Base-by-base conservation (phyloP, 2,888 invertebrate species). In the Poecilobothrus nobilitatus region DNA sequence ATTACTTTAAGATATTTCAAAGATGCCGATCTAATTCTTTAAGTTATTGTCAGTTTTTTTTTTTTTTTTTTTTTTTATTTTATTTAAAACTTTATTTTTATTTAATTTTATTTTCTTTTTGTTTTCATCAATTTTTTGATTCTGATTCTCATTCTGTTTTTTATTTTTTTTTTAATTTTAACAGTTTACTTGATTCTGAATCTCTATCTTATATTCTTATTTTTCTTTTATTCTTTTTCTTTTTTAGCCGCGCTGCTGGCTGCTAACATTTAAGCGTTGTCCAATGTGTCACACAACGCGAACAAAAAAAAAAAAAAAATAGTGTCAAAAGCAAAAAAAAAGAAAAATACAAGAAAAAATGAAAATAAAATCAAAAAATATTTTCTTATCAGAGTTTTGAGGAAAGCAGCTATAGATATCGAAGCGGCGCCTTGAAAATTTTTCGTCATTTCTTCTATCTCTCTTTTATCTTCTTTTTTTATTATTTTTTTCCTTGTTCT, bases 1-100 rank as follows among this genome's bases (percentile, higher is more conserved):
- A 53, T 53, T 53, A 53, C 53, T 53, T 53, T 6, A 53, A 53
- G 53, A 53, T 53, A 53, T 53, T 53, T 53, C 53, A 53, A 53
- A 53, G 53, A 53, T 53, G 53, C 53, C 53, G 53, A 53, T 53
- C 53, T 53, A 53, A 53, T 53, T 53, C 18, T 41, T 9, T 27
- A 27, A 27, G 3, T 27, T 27, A 27, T 27, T 27, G 27, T 27
- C 27, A 27, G 27, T 27, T 27, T 27, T 27, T 27, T 27, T 2
- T 27, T 27, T 27, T 27, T 27, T 41, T 41, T 41, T 41, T 41
- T 41, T 41, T 41, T 41, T 41, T 41, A 5, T 41, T 41, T 41
- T 41, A 41, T 12, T 15, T 41, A 15, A 41, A 12, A 12, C 41
- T 41, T 41, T 41, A 12, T 41, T 41, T 12, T 41, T 41, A 41